A percentile compares a stretch with the other conserved stretches of the same genome.
These are phyloP conservation scores for Nasonia vitripennis DNA, from an alignment of 1,140 invertebrate species.

Conservation along the genomic window DNA sequence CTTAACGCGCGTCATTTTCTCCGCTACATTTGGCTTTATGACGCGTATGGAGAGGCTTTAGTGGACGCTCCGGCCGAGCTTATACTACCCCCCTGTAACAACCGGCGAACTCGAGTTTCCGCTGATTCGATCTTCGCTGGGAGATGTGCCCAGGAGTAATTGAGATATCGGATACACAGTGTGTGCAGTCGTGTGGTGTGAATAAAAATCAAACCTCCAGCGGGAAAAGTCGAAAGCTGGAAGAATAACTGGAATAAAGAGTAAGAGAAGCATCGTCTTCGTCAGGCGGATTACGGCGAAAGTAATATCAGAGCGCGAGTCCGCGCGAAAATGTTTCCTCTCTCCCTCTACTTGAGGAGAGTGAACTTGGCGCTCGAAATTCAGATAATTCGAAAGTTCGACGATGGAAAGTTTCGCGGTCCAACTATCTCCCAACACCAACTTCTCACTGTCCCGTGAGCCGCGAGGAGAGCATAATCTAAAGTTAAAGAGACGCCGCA, in stretches of 20 bases:
- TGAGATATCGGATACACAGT: no score
- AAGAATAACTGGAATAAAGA: background rate
- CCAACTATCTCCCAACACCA: conserved; percentile 62
- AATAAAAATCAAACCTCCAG: no score
- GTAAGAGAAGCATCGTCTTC: conserved; percentile 3
- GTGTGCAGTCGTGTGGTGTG: no score
- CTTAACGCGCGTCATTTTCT: background rate
- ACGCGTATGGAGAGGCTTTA: background rate
- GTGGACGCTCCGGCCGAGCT: background rate
- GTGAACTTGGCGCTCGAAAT: conserved; percentile 58
- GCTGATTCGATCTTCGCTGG: background rate
- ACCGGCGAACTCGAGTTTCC: background rate
- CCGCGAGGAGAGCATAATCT: conserved; percentile 59
- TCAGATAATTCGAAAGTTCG: conserved; percentile 68
- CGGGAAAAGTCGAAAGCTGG: background rate
- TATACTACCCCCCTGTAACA: background rate
- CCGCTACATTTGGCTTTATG: background rate
- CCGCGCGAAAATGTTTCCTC: conserved; percentile 33
- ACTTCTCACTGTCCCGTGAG: conserved; percentile 61
- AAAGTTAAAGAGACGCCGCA: conserved; percentile 63
- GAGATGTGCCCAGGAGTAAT: background rate
- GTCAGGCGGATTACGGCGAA: conserved; percentile 4
- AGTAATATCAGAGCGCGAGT: conserved; percentile 37
- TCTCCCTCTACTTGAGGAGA: background rate
- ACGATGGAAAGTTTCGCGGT: conserved; percentile 64